Conservation (phyloP, 2,113 vertebrate species). For the Cairina moschata region DNA sequence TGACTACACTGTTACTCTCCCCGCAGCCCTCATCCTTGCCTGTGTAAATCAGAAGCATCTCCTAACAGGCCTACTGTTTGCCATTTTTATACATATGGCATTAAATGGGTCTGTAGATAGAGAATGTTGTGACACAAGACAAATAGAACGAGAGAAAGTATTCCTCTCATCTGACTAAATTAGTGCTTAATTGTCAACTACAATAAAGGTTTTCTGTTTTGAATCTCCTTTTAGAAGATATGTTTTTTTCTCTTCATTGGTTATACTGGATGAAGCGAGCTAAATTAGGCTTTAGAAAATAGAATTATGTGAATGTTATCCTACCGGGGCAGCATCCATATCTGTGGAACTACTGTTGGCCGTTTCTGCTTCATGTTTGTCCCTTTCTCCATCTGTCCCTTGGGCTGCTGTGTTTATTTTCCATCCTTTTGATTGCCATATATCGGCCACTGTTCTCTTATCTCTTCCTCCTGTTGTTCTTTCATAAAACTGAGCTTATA, state of each 20-base stretch:
- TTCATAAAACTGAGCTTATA: not conserved
- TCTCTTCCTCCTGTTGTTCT: not conserved
- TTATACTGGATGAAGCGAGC: not conserved
- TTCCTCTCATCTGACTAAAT: not conserved
- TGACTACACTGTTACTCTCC: not conserved
- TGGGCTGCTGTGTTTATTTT: not conserved
- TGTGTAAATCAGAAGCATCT: not conserved
- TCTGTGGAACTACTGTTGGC: not conserved
- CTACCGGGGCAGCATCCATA: not conserved
- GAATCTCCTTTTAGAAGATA: not conserved
- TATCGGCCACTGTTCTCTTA: not conserved
- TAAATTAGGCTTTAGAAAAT: not conserved
- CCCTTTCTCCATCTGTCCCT: not conserved
- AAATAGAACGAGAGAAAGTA: not conserved
- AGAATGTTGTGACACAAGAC: not conserved
- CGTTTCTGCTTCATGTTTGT: no score
- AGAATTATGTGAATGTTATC: not conserved
- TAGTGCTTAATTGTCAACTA: not conserved
- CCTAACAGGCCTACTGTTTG: not conserved
- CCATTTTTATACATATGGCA: not conserved
- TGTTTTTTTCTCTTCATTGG: not conserved
- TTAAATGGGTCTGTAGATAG: not conserved
- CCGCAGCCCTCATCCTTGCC: no score
- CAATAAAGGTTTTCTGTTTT: not conserved
- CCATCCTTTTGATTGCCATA: not conserved